Conservation (phyloP, 2,888 invertebrate species). For the Automeris io region DNA sequence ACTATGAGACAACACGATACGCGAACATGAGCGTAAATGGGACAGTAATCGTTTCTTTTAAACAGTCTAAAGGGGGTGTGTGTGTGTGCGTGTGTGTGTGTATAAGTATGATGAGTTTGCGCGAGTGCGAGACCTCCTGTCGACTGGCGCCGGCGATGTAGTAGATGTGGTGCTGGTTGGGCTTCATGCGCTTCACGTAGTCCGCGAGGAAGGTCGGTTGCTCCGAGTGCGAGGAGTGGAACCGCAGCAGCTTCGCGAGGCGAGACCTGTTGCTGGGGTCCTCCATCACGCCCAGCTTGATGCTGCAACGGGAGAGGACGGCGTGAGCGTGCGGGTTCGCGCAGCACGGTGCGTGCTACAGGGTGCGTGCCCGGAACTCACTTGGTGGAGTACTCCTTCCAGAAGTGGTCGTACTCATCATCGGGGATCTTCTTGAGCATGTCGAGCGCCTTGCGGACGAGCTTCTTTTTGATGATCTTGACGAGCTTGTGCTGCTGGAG, state of each 20-base stretch:
- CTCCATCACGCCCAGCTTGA: slow-evolving; percentile 98
- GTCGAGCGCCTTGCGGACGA: slow-evolving; percentile 97
- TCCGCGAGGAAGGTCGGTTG: slow-evolving; percentile 87
- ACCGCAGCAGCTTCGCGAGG: slow-evolving; percentile 94
- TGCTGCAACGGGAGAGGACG: slow-evolving; percentile 55
- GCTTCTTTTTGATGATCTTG: slow-evolving; percentile 99
- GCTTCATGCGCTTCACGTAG: slow-evolving; percentile 96
- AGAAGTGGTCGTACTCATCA: slow-evolving; percentile 94
- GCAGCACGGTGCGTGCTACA: background rate
- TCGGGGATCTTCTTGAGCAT: slow-evolving; percentile 98
- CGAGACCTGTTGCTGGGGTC: slow-evolving; percentile 97
- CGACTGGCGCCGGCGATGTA: slow-evolving; percentile 95
- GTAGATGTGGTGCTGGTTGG: slow-evolving; percentile 95
- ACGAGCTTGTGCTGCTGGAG: slow-evolving; percentile 99
- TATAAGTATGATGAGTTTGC: slow-evolving; percentile 45
- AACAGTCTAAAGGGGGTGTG: too few relatives aligned
- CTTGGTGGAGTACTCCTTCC: slow-evolving; percentile 99
- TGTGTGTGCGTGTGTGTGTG: background rate
- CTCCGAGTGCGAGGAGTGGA: slow-evolving; percentile 85
- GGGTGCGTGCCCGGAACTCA: slow-evolving; percentile 45
- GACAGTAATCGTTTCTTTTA: too few relatives aligned
- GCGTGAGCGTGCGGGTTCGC: too few relatives aligned
- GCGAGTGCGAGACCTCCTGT: slow-evolving; percentile 83
- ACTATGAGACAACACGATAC: background rate
- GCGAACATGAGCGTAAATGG: background rate